Evolutionary conservation across 2,888 invertebrate species (phyloP), one percentile per base, ranked within the genome.

Genomic region (Plagodis dolabraria): DNA sequence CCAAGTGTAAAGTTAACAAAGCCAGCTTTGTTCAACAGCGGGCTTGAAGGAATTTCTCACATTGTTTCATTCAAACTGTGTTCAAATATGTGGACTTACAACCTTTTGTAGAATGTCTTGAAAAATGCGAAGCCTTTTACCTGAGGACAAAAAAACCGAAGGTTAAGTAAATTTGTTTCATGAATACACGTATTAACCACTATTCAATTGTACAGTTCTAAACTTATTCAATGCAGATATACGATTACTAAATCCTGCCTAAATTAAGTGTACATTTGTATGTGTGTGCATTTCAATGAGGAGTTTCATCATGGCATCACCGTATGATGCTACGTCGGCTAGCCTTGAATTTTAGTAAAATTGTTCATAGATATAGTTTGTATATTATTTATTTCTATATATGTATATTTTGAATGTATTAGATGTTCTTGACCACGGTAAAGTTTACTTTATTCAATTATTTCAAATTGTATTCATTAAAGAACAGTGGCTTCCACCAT

Each of bases 1-100:
- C 44, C 12, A 51, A 10, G 43, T 35, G 11, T 11, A 46, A 64
- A 54, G 38, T 57, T 54, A 9, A 53, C 57, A 58, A 56, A 59
- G 55, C 42, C n/a, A 53, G 51, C 42, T 60, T 60, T 33, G 11
- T 53, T 61, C 44, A 22, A 54, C 42, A 56, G 53, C 48, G 42
- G 55, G 52, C 59, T 42, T 47, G 57, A 62, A 63, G 55, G 63
- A 62, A 62, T 62, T 50, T 47, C 40, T 57, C 22, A 56, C 53
- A 36, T 53, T 43, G 9, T 35, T 12, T 33, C 10, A 33, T 53
- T 36, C 11, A 38, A 38, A 48, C 2, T 34, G 12, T 33, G 10
- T n/a, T n/a, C n/a, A 49, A 54, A 36, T 34, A 33, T 47, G n/a
- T 36, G 33, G 8, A 43, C 50, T 50, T 34, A 50, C 50, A 50